Percentiles rank a stretch among this genome's conserved stretches.
Conservation (phyloP, 2,888 invertebrate genomes). For the Andrena marginata region DNA sequence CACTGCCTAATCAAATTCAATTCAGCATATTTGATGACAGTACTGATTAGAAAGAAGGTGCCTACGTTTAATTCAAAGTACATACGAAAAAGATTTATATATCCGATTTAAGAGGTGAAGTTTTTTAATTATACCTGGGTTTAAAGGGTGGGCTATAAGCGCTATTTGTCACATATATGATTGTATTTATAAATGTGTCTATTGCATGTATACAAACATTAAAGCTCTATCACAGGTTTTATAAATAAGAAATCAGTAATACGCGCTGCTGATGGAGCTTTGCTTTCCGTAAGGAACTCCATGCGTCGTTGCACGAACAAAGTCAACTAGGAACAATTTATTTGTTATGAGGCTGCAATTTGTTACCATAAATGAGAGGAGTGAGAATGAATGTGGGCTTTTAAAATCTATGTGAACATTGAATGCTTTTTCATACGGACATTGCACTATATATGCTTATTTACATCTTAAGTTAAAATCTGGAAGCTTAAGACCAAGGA, state of each 20-base stretch:
- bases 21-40: conserved; percentile 48
- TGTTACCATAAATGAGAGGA: conserved; percentile 70
- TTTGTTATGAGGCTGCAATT: conserved; percentile 74
- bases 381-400: conserved; percentile 69
- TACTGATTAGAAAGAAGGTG: conserved; percentile 37
- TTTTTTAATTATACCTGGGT: conserved; percentile 60
- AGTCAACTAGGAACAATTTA: conserved; percentile 64
- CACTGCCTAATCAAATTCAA: conserved; percentile 71
- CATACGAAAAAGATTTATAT: conserved; percentile 15
- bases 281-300: conserved; percentile 55
- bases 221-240: conserved; percentile 53
- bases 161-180: conserved; percentile 62
- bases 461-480: conserved; percentile 66
- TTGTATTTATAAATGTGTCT: conserved; percentile 62
- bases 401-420: conserved; percentile 62
- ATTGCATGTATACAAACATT: conserved; percentile 62
- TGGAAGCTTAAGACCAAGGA: conserved; percentile 63
- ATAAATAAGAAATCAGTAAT: conserved; percentile 34
- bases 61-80: conserved; percentile 34
- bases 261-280: conserved; percentile 50
- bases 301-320: conserved; percentile 65
- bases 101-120: conserved; percentile 45
- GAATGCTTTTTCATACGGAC: conserved; percentile 67
- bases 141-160: conserved; percentile 57
- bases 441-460: conserved; percentile 70